phyloP scores from a whole-genome alignment of 2,113 vertebrate genomes.

The Nyctereutes procyonoides region DNA sequence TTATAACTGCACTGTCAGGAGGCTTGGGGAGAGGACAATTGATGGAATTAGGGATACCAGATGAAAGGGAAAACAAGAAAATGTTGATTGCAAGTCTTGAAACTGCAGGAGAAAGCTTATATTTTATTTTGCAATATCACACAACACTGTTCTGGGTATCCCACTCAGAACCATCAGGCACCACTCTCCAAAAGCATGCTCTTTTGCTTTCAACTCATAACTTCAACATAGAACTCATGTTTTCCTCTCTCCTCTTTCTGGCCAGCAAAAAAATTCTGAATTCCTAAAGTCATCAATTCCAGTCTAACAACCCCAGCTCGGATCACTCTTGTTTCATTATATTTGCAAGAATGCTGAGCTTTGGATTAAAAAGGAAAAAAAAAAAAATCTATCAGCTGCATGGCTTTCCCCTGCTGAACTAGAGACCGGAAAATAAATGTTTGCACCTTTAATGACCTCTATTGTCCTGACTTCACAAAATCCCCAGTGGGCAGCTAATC shows the following conservation, averaged over 20 bases:
- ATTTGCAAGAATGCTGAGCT: conserved; percentile 59
- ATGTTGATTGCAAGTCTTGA: not conserved
- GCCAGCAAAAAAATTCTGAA: conserved; percentile 63
- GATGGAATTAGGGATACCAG: not conserved
- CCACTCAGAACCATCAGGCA: not conserved
- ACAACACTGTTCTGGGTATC: rapidly evolving
- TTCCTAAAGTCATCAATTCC: conserved; percentile 49
- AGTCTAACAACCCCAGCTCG: not conserved
- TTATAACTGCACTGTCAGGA: not conserved
- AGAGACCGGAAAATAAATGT: conserved; percentile 85
- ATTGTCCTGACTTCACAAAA: conserved; percentile 84
- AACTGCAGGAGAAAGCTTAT: not conserved
- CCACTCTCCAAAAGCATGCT: not conserved
- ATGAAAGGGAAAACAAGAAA: not conserved
- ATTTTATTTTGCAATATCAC: not conserved
- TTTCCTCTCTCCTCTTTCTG: not conserved
- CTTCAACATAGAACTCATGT: not conserved
- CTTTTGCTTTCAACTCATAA: not conserved
- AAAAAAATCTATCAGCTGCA: conserved; percentile 47
- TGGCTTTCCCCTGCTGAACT: conserved; percentile 73
- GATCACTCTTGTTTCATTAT: conserved; percentile 17
- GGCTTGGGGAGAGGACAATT: not conserved
- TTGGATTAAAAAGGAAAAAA: conserved; percentile 29
- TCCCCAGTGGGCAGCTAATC: conserved; percentile 78
- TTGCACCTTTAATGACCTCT: conserved; percentile 86